Evolutionary conservation across 2,888 invertebrate species (phyloP).

Genomic region (Parascotia fuliginaria): DNA sequence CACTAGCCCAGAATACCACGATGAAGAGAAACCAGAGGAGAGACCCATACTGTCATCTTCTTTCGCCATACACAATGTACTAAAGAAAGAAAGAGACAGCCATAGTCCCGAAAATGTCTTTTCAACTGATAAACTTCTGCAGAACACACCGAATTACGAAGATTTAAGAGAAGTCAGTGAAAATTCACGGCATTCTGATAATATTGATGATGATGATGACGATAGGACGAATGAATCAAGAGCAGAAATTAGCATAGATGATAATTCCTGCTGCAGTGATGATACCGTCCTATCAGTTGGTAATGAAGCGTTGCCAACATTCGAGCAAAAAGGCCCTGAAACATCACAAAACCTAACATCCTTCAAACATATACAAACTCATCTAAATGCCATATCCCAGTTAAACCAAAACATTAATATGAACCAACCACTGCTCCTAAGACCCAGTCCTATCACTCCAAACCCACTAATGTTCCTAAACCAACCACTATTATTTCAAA

Average conservation of each 20-base stretch:
- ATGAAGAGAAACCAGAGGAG: constrained; percentile 71
- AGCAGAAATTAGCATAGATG: constrained; percentile 80
- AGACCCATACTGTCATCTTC: constrained; percentile 69
- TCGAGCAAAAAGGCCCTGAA: constrained; percentile 58
- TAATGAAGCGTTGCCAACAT: constrained; percentile 87
- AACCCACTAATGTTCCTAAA: constrained; percentile 82
- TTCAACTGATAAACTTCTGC: constrained; percentile 77
- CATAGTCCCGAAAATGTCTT: constrained; percentile 81
- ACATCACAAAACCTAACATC: constrained; percentile 77
- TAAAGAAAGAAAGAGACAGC: constrained; percentile 79
- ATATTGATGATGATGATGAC: constrained; percentile 69
- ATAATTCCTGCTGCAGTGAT: constrained; percentile 89
- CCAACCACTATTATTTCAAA: constrained; percentile 77
- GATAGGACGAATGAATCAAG: constrained; percentile 54
- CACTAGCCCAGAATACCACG: constrained; percentile 72
- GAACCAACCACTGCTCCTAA: constrained; percentile 72
- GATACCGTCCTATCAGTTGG: constrained; percentile 94
- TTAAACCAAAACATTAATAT: constrained; percentile 82
- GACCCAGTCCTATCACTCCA: constrained; percentile 80
- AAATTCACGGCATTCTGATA: constrained; percentile 60
- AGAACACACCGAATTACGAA: constrained; percentile 77
- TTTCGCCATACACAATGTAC: constrained; percentile 81
- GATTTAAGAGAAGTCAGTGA: constrained; percentile 52
- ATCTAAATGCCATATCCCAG: constrained; percentile 89
- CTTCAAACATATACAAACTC: constrained; percentile 89